Percentiles rank a stretch among this genome's conserved stretches.
Conservation (phyloP, 2,113 vertebrate genomes). For the Indicator maculatus region DNA sequence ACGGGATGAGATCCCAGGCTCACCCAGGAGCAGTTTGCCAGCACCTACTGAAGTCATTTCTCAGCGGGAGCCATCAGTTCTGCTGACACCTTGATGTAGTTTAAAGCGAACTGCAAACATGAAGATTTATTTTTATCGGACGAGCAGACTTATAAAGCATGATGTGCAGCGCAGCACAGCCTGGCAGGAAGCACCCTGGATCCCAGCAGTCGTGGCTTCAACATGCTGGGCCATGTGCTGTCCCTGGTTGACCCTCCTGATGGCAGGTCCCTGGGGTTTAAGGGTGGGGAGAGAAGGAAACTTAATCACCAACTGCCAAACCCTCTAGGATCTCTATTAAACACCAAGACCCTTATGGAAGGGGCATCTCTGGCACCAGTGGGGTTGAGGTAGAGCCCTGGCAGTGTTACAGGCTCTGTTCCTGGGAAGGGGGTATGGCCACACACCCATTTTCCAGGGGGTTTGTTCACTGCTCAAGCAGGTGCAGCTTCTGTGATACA, state of each 20-base stretch:
- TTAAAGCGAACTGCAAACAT: slow-evolving; percentile 43
- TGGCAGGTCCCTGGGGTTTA: not conserved
- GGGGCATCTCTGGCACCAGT: rapidly evolving
- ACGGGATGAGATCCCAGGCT: not conserved
- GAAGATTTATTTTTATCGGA: slow-evolving; percentile 45
- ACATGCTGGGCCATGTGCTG: rapidly evolving
- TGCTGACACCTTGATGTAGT: slow-evolving; percentile 60
- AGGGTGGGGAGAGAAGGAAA: not conserved
- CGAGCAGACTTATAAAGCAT: slow-evolving; percentile 4
- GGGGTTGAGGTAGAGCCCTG: rapidly evolving
- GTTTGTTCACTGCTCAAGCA: rapidly evolving
- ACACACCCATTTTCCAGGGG: rapidly evolving
- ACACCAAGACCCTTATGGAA: not conserved
- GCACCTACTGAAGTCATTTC: not conserved
- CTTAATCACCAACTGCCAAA: not conserved
- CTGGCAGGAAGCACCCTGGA: not conserved
- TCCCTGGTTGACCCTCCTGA: not conserved
- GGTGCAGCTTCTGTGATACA: rapidly evolving
- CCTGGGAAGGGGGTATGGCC: not conserved
- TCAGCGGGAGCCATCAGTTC: slow-evolving; percentile 33
- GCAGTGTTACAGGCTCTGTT: rapidly evolving
- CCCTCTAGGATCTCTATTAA: not conserved
- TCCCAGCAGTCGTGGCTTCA: not conserved
- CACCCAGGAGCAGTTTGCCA: not conserved
- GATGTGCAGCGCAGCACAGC: not conserved